Evolutionary conservation across 2,888 invertebrate species (phyloP).

Genomic region (Epinotia brunnichana): DNA sequence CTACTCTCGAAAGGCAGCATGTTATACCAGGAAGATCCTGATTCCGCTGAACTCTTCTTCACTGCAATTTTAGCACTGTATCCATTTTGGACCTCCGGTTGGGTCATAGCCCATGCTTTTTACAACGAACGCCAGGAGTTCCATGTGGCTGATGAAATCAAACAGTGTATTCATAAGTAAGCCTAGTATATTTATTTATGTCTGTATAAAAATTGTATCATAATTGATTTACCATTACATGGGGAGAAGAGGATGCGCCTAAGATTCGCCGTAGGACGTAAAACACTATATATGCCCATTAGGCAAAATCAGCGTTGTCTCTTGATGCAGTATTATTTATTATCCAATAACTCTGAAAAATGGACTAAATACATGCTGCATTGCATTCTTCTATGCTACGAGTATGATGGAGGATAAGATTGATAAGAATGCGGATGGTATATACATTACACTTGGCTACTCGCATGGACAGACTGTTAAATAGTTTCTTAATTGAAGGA

Average conservation of each 20-base stretch:
- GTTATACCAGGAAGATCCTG: slow-evolving; percentile 63
- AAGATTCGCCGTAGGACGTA: too few species aligned
- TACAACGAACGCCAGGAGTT: slow-evolving; percentile 63
- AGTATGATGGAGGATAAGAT: too few species aligned
- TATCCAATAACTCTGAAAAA: too few species aligned
- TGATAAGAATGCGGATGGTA: too few species aligned
- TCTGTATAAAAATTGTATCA: too few species aligned
- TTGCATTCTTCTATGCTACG: too few species aligned
- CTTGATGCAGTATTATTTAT: too few species aligned
- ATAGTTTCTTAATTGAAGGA: slow-evolving; percentile 45
- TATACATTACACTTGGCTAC: not conserved
- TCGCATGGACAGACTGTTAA: not conserved
- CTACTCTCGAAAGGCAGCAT: slow-evolving; percentile 68
- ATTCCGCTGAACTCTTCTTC: slow-evolving; percentile 70
- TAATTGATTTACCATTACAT: too few species aligned
- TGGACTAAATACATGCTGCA: too few species aligned
- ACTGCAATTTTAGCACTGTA: slow-evolving; percentile 60
- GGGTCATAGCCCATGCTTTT: slow-evolving; percentile 65
- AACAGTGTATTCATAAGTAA: slow-evolving; percentile 58
- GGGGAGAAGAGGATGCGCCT: too few species aligned
- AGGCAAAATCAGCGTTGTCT: too few species aligned
- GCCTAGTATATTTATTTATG: slow-evolving; percentile 20
- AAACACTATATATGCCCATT: too few species aligned
- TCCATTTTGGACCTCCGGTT: slow-evolving; percentile 65
- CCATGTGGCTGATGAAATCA: slow-evolving; percentile 63